Conservation (phyloP, 2,888 invertebrate species). For the Athalia circularis region DNA sequence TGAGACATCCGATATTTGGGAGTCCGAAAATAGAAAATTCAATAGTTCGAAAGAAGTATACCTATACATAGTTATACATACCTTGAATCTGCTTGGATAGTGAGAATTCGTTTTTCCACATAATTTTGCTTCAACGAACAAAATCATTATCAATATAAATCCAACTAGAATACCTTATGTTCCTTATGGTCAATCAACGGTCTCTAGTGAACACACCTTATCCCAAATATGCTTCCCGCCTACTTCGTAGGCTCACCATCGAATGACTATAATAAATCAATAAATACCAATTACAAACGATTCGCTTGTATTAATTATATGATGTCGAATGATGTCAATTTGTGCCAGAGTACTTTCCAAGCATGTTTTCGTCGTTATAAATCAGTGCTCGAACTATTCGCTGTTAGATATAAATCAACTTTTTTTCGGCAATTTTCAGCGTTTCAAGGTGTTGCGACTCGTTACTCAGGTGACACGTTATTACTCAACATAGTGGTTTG, state of each 20-base stretch:
- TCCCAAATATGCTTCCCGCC: conserved; percentile 43
- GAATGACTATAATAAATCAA: conserved; percentile 37
- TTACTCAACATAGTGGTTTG: too few relatives aligned
- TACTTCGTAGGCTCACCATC: conserved; percentile 34
- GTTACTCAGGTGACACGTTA: too few relatives aligned
- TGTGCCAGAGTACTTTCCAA: too few relatives aligned
- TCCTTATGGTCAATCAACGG: conserved; percentile 19
- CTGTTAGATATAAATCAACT: too few relatives aligned
- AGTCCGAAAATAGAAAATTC: neutral
- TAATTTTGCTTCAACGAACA: neutral
- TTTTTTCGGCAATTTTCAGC: too few relatives aligned
- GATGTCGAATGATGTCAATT: neutral
- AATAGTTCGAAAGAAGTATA: neutral
- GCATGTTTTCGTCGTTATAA: too few relatives aligned
- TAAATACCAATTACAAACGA: conserved; percentile 39
- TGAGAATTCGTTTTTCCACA: neutral
- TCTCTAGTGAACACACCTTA: conserved; percentile 35
- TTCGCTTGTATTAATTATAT: conserved; percentile 17
- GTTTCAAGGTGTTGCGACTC: too few relatives aligned
- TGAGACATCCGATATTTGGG: too few relatives aligned
- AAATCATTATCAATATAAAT: conserved; percentile 6
- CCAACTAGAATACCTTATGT: neutral
- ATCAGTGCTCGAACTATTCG: too few relatives aligned
- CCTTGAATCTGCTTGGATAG: neutral
- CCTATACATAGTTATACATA: too few relatives aligned